Conservation (phyloP, 2,797 vertebrate species). For the Pseudochaenichthys georgianus region DNA sequence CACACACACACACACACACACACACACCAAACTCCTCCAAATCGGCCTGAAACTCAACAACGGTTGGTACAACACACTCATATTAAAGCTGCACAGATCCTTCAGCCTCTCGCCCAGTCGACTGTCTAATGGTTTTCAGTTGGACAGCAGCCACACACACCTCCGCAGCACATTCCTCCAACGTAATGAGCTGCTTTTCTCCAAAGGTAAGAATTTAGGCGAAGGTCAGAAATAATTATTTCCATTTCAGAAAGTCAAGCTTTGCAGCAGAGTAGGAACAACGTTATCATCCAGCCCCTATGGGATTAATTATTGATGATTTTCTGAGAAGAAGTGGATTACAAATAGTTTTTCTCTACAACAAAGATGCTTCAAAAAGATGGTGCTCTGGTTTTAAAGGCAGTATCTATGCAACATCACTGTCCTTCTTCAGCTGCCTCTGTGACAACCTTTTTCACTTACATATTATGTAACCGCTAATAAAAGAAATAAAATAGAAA, state of each 20-base stretch:
- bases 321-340: conserved; percentile 31
- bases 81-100: conserved; percentile 53
- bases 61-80: conserved; percentile 39
- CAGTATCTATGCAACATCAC: neutral
- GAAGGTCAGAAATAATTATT: conserved; percentile 52
- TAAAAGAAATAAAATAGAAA: too few species aligned
- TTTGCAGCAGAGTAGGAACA: conserved; percentile 41
- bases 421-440: neutral
- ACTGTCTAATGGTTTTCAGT: conserved; percentile 75
- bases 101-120: conserved; percentile 59
- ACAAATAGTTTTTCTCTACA: conserved; percentile 20
- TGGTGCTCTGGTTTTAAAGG: neutral
- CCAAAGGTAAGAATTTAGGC: conserved; percentile 62
- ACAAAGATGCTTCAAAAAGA: neutral
- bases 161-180: conserved; percentile 67
- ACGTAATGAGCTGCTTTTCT: conserved; percentile 72
- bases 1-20: conserved; percentile 31
- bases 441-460: neutral
- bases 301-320: conserved; percentile 36
- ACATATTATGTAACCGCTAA: neutral
- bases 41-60: conserved; percentile 50
- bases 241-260: conserved; percentile 51
- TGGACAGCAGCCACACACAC: conserved; percentile 61
- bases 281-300: conserved; percentile 33
- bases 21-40: conserved; percentile 32